These are phyloP conservation scores for Condylostylus longicornis DNA, from an alignment of 1,140 invertebrate species.

Conservation along the genomic window DNA sequence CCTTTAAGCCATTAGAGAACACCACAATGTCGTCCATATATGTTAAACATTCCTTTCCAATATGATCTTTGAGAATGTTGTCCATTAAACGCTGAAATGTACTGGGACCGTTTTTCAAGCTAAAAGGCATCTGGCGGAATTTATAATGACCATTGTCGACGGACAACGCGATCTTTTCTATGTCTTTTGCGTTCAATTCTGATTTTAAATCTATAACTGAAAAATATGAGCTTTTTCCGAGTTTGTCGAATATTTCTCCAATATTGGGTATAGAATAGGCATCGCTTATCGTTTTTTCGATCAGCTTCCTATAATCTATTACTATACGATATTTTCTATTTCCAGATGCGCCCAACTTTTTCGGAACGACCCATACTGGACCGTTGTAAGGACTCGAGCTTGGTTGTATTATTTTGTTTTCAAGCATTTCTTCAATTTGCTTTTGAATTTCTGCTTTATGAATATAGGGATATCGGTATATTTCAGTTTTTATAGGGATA, in stretches of 20 bases:
- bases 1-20: constrained; percentile 12
- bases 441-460: constrained; percentile 5
- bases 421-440: constrained; percentile 2
- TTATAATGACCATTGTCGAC: background rate
- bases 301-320: constrained; percentile 3
- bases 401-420: constrained; percentile 2
- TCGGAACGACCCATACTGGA: constrained; percentile 4
- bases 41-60: constrained; percentile 15
- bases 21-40: constrained; percentile 24
- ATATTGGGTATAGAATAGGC: constrained; percentile 1
- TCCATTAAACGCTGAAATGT: constrained; percentile 33
- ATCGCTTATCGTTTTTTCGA: constrained; percentile 1
- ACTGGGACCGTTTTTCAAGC: constrained; percentile 23
- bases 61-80: constrained; percentile 14
- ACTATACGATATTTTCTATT: background rate
- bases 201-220: constrained; percentile 6
- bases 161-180: constrained; percentile 1
- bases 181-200: constrained; percentile 9
- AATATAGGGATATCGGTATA: constrained; percentile 2
- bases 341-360: constrained; percentile 12
- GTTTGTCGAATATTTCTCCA: constrained; percentile 1
- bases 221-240: background rate
- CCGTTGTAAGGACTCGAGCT: background rate
- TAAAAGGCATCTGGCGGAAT: constrained; percentile 21
- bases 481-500: background rate